Conservation (phyloP, 1,140 invertebrate species). For the Neodiprion pinetum region DNA sequence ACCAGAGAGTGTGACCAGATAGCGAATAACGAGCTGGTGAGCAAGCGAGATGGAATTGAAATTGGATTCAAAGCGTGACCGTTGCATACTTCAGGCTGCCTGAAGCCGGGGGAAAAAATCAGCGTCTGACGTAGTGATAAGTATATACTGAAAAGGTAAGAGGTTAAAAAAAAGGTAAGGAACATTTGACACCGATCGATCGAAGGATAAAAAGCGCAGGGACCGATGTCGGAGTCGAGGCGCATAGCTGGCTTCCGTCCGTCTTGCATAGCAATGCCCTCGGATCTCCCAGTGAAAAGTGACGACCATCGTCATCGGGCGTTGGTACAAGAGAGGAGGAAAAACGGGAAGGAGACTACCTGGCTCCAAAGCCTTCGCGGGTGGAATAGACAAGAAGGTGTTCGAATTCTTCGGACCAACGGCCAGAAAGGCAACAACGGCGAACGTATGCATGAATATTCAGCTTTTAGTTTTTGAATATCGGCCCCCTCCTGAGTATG, state of each 20-base stretch:
- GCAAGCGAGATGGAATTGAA: too few species aligned
- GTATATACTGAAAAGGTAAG: not conserved
- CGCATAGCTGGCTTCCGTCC: not conserved
- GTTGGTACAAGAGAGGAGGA: not conserved
- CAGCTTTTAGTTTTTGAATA: not conserved
- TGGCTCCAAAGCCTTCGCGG: not conserved
- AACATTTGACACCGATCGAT: not conserved
- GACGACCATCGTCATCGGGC: too few species aligned
- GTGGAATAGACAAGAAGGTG: not conserved
- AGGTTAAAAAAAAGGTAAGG: too few species aligned
- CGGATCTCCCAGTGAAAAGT: not conserved
- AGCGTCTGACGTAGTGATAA: too few species aligned
- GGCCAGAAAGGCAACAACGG: not conserved
- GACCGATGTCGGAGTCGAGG: not conserved
- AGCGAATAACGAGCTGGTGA: too few species aligned
- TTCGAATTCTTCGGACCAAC: not conserved
- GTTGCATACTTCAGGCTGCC: too few species aligned
- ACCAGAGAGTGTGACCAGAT: too few species aligned
- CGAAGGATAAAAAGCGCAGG: not conserved
- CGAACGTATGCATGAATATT: not conserved
- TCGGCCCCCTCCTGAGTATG: not conserved
- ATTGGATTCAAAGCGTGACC: too few species aligned
- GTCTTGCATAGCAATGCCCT: not conserved
- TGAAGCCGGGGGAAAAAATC: too few species aligned
- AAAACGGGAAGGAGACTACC: not conserved